Base-by-base conservation (phyloP, 2,797 vertebrate genomes). In the Lycodopsis pacificus region DNA sequence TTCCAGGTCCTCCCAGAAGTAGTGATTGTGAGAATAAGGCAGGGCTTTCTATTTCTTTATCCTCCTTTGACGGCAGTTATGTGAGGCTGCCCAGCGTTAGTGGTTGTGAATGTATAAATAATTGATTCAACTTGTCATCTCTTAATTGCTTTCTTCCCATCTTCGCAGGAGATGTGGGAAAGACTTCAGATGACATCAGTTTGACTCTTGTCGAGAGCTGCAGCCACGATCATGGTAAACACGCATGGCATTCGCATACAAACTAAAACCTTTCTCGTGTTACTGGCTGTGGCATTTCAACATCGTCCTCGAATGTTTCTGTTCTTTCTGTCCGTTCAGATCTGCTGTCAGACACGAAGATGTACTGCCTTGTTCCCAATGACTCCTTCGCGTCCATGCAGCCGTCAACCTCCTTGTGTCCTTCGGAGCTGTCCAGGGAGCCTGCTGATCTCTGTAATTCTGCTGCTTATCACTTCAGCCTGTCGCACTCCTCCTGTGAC, bases 381-480 rank as follows among this genome's bases (percentile, higher is more conserved):
- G 98, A 98, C 93, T 99, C 98, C 46, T 99, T 99, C 92, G 95
- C 98, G 85, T 99, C 98, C 90, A 94, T 99, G 94, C 98, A 98
- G 93, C 97, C 97, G n/a, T 99, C 97, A 0, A 96, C 98, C 80
- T 98, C 98, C 64, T 93, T 98, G 88, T 96, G 96, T 89, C 97
- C 97, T 81, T 96, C 97, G 48, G 97, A 99, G 90, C 92, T 98
- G 77, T 95, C 95, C 83, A 92, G 96, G 87, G 97, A 98, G 87
- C 91, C 88, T 36, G 94, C 91, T 70, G 97, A 97, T 82, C 92
- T 96, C 82, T 94, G 95, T 82, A 94, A 89, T 77, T 91, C 94
- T 71, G 91, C 95, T 78, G 95, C 95, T 82, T 97, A 97, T 82
- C 96, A 97, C 51, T 91, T 96, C 73, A 97, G 97, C 89, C 95